Evolutionary conservation across 1,140 invertebrate genomes (phyloP), one percentile per base, ranked within the genome.

Genomic region (Calosoma granatense): DNA sequence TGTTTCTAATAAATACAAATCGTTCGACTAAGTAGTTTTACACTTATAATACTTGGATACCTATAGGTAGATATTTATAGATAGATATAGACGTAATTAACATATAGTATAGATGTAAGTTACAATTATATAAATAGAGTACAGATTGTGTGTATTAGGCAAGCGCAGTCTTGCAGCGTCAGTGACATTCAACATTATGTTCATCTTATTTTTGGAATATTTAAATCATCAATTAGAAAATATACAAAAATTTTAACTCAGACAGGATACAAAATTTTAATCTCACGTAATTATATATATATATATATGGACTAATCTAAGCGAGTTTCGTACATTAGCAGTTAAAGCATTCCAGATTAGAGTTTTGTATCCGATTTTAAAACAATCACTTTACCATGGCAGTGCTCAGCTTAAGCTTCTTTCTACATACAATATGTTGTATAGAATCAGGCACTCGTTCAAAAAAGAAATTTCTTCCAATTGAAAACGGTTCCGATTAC

Each of bases 1-100:
- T 47, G 41, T 47, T 30, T 47, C 41, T 47, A 47, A 47, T 47
- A 47, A 47, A 47, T 47, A 47, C 41, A 47, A 47, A 47, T 47
- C 15, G 41, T 12, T 47, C 15, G 41, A 47, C 15, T 47, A 47
- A 11, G 17, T 47, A 11, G 15, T 11, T 47, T 47, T 47, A 47
- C 15, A 47, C 41, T 47, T 47, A 47, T 47, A 47, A 47, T 47
- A 47, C 41, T 47, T 17, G 41, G 3, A 47, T 47, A 47, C 15
- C 17, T 47, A 47, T 12, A 30, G 26, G 14, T 6, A 6, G 4
- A 30, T 30, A 30, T 6, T 30, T 30, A 30, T 6, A 6, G 14
- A 30, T 6, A 6, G 14, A 6, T 30, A 6, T 30, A 30, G 4
- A 30, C 4, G 17, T 47, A 12, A 47, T 47, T 47, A 47, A 47